Evolutionary conservation across 2,797 vertebrate species (phyloP), one percentile per base, ranked within the genome.

Genomic region (Anabacerthia variegaticeps): DNA sequence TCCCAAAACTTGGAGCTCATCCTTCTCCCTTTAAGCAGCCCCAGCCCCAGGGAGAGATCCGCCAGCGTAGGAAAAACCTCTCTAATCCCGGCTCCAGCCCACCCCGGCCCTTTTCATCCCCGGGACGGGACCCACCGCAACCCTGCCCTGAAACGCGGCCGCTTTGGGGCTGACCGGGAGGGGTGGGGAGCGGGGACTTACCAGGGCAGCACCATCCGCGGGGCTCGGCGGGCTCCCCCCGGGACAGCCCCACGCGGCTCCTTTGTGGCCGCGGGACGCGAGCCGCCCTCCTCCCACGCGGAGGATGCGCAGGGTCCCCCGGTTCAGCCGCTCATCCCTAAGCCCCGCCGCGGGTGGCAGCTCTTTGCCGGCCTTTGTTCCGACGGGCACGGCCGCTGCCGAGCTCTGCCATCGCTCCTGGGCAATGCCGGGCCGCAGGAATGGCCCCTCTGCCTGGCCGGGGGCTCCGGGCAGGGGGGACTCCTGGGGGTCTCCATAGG

Each of bases 281-380:
- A 79, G 66, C 34, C 90, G 48, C 41, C 37, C 2, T 36, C 52
- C 69, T 82, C 94, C 96, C 85, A 67, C 84, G 6, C 61, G 76
- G 89, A 55, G 83, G 73, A 73, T 14, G 41, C 34, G 88, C 49
- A 61, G 27, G 66, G 48, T 23, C 28, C 23, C 21, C 46, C 34
- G 44, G 56, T 92, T 93, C 55, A 67, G 67, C 79, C 46, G n/a
- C 85, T 97, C 97, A 96, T 97, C 97, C 93, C 89, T 48, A 71
- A 81, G 76, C 74, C 34, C 65, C 74, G 61, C 89, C 51, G 79
- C 46, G 48, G 63, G 93, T 15, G 89, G 93, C 82, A 74, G 91
- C 54, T 46, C 84, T 83, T 89, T 46, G 83, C 94, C 72, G 93
- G 49, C 97, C 97, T 98, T 98, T 98, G 98, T 98, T 98, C 82